Conservation (phyloP, 2,888 invertebrate genomes). For the Nebria brevicollis region DNA sequence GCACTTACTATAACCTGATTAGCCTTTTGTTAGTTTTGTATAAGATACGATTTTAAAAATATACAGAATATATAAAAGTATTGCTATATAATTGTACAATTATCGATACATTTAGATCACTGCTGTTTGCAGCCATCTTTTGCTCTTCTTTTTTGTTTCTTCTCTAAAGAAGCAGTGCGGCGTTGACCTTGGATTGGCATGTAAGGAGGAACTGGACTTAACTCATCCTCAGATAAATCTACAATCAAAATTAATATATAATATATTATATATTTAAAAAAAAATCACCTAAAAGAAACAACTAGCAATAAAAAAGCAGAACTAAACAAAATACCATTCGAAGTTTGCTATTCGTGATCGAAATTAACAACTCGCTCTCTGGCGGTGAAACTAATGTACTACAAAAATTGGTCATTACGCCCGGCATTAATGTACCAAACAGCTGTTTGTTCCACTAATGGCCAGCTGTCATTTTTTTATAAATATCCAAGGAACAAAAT, state of each 20-base stretch:
- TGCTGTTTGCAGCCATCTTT: constrained; percentile 74
- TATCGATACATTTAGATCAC: constrained; percentile 55
- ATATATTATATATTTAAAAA: no score
- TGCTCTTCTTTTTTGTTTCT: constrained; percentile 67
- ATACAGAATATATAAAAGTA: constrained; percentile 7
- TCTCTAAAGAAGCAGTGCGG: constrained; percentile 71
- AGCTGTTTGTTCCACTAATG: no score
- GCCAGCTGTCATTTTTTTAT: no score
- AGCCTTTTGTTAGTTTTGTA: constrained; percentile 21
- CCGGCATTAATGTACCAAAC: no score
- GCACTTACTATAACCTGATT: constrained; percentile 46
- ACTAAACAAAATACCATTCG: no score
- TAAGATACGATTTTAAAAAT: constrained; percentile 6
- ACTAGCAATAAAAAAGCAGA: no score
- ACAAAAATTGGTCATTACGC: no score
- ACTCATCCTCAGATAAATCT: constrained; percentile 61
- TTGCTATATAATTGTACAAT: constrained; percentile 14
- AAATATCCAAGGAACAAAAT: no score
- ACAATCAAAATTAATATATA: constrained; percentile 17
- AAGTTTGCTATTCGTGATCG: no score
- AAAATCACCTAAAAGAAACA: no score
- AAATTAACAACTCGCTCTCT: no score
- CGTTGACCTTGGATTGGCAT: constrained; percentile 83
- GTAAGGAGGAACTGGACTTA: constrained; percentile 73
- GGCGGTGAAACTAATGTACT: no score